Conservation (phyloP, 2,797 vertebrate species). For the Phoebastria nigripes region DNA sequence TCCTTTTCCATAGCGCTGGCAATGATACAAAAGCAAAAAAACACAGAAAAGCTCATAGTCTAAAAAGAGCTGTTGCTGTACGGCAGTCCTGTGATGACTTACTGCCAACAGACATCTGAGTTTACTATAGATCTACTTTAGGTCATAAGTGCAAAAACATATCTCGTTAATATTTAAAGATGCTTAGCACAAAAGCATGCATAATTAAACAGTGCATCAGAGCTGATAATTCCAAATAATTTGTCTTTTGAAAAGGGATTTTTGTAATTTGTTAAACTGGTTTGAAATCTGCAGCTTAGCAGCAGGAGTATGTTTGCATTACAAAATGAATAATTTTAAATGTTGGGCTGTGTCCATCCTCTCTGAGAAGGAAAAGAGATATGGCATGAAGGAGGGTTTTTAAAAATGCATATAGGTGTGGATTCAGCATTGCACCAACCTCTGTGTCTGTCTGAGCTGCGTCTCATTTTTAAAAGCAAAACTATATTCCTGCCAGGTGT, state of each 20-base stretch:
- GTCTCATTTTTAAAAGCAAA: neutral
- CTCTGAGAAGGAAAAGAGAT: neutral
- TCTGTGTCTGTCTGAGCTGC: neutral
- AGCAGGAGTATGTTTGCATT: conserved; percentile 49
- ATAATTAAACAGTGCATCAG: conserved; percentile 74
- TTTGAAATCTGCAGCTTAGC: conserved; percentile 62
- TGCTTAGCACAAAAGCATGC: conserved; percentile 71
- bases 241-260: conserved; percentile 71
- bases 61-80: neutral
- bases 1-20: neutral
- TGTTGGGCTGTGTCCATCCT: neutral
- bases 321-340: conserved; percentile 65
- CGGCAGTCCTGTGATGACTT: neutral
- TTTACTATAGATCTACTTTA: conserved; percentile 51
- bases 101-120: conserved; percentile 36
- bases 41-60: neutral
- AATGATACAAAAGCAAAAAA: neutral
- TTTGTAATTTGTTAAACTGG: conserved; percentile 72
- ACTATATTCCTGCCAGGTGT: neutral
- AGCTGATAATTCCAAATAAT: conserved; percentile 70
- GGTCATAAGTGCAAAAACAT: conserved; percentile 67
- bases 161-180: conserved; percentile 76
- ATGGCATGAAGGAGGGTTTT: neutral
- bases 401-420: neutral
- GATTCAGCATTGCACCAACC: neutral